A percentile compares a stretch with the other conserved stretches of the same genome.
These are phyloP conservation scores for Desmodus rotundus DNA, from an alignment of 2,113 vertebrate genomes.

Conservation along the genomic window DNA sequence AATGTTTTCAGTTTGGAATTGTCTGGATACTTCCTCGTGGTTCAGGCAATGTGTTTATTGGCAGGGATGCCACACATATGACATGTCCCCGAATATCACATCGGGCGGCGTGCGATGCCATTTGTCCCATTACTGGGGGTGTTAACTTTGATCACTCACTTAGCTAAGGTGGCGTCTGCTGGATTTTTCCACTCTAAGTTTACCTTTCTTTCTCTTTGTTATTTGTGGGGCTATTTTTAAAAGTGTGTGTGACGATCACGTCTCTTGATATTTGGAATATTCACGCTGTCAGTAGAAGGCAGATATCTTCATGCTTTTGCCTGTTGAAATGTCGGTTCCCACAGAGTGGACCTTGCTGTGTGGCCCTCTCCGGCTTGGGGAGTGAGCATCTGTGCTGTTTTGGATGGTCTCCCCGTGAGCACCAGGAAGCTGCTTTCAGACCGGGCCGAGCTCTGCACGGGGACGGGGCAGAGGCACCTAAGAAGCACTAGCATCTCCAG, in stretches of 20 bases:
- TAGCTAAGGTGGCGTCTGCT: neutral
- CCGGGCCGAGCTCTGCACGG: constrained; percentile 92
- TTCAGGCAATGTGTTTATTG: neutral
- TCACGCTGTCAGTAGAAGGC: constrained; percentile 94
- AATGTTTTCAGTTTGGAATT: neutral
- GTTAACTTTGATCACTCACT: neutral
- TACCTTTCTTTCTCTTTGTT: neutral
- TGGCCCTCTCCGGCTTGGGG: constrained; percentile 92
- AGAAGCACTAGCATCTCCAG: constrained; percentile 90
- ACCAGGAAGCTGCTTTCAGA: constrained; percentile 92
- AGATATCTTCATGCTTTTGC: constrained; percentile 94
- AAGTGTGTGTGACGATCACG: constrained; percentile 86
- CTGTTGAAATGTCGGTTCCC: constrained; percentile 93
- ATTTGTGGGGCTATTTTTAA: neutral
- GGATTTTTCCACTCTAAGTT: neutral
- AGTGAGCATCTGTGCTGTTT: constrained; percentile 92
- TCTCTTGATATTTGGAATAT: constrained; percentile 92
- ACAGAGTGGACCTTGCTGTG: constrained; percentile 89
- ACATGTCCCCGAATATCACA: neutral
- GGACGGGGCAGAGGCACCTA: constrained; percentile 86
- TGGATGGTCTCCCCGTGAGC: constrained; percentile 90
- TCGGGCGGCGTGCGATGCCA: neutral
- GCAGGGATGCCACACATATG: neutral
- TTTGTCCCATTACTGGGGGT: neutral
- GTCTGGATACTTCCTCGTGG: neutral